Evolutionary conservation across 1,140 invertebrate species (phyloP).

Genomic region (Heterodera schachtii): DNA sequence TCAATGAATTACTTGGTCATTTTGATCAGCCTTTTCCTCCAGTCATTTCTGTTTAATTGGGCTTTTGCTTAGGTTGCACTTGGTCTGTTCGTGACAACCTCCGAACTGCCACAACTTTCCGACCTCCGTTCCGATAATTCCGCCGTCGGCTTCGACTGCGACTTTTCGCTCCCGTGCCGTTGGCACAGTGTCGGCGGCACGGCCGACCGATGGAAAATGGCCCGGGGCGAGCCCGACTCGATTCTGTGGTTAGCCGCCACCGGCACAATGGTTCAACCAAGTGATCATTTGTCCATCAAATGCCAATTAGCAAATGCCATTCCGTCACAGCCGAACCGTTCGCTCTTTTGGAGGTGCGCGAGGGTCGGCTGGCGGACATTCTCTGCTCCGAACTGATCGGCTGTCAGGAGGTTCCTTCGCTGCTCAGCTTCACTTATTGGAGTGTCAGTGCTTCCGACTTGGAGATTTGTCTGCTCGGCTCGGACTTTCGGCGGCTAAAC

Average conservation of each 20-base stretch:
- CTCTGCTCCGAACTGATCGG: constrained; percentile 55
- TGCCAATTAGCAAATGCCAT: constrained; percentile 3
- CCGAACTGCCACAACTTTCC: constrained; percentile 51
- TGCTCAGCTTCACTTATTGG: constrained; percentile 62
- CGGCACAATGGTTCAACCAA: constrained; percentile 62
- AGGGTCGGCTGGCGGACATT: constrained; percentile 50
- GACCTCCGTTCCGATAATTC: constrained; percentile 22
- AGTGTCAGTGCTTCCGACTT: constrained; percentile 57
- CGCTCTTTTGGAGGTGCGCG: constrained; percentile 57
- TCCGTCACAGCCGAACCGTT: constrained; percentile 59
- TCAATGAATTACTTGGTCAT: background rate
- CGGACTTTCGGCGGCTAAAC: constrained; percentile 54
- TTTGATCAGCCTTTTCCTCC: background rate
- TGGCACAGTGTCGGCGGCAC: constrained; percentile 48
- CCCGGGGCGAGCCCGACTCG: constrained; percentile 58
- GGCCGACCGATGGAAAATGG: constrained; percentile 56
- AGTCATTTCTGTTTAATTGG: constrained; percentile 28
- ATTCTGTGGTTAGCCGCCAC: constrained; percentile 64
- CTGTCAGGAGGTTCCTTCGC: constrained; percentile 53
- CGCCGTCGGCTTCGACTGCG: constrained; percentile 54
- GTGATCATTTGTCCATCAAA: constrained; percentile 34
- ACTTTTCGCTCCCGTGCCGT: constrained; percentile 56
- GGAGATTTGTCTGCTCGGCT: constrained; percentile 63
- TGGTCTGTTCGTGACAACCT: constrained; percentile 61
- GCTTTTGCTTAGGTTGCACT: constrained; percentile 56